Percentiles rank a stretch among this genome's conserved stretches.
phyloP scores from a whole-genome alignment of 2,888 invertebrate species.

The Phyllotreta cruciferae region DNA sequence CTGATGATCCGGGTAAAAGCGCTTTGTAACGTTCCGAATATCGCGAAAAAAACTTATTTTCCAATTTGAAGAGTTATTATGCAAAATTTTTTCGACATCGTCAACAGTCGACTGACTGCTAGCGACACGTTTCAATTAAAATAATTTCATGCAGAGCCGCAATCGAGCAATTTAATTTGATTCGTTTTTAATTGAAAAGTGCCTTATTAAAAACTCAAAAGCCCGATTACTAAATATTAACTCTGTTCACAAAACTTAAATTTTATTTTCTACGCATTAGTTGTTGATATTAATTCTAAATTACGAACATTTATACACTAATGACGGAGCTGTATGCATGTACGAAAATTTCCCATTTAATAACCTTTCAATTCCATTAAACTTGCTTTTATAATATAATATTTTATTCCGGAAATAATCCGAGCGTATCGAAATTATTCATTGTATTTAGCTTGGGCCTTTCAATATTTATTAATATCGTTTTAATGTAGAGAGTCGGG shows the following conservation, averaged over 20 bases:
- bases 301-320: no score
- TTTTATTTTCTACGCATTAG: no score
- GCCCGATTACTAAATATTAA: no score
- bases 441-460: constrained; percentile 17
- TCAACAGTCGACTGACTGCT: constrained; percentile 12
- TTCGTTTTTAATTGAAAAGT: no score
- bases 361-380: constrained; percentile 4
- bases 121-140: constrained; percentile 14
- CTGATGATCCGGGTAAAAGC: constrained; percentile 13
- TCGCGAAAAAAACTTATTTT: constrained; percentile 11
- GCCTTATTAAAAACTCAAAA: no score
- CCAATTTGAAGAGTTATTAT: constrained; percentile 9
- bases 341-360: constrained; percentile 4
- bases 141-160: neutral
- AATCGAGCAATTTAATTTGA: neutral
- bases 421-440: constrained; percentile 18
- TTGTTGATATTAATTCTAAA: no score
- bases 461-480: constrained; percentile 20
- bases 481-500: constrained; percentile 13
- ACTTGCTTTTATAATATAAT: constrained; percentile 15
- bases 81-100: constrained; percentile 4
- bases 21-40: constrained; percentile 5
- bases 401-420: constrained; percentile 17
- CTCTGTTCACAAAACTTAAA: no score
- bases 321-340: no score